Evolutionary conservation across 2,888 invertebrate genomes (phyloP), one percentile per base, ranked within the genome.

Genomic region (Atethmia centrago): DNA sequence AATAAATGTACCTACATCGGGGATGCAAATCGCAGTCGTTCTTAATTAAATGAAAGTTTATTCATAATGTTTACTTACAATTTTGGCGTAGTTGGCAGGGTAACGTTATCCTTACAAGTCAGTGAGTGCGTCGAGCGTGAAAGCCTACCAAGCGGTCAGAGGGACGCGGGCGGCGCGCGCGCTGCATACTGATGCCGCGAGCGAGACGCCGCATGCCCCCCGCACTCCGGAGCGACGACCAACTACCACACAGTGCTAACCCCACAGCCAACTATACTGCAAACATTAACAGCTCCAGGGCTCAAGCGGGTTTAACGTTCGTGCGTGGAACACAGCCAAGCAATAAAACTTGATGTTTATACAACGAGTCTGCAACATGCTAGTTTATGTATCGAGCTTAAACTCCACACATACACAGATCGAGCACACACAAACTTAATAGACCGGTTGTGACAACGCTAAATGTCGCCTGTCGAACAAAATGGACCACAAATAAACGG

Each of bases 331-430:
- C 94, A 93, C 91, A 93, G 96, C 96, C 96, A 96, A 96, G 94
- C 95, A 94, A 95, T 96, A 95, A 96, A 95, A 95, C 94, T 94
- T 94, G 92, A 94, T 95, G 96, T 95, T 95, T 94, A 93, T 94
- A 94, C 92, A 92, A 90, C 91, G 90, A 93, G 92, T 93, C 93
- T 90, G 93, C 93, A 92, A 90, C 91, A 90, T 90, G 91, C 92
- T 92, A 91, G 93, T 93, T 93, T 93, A 93, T 92, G 92, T 89
- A 91, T 91, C 90, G 88, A 88, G 90, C 88, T 90, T 90, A 89
- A 89, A 88, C 87, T 82, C 81, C 79, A 85, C 84, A 84, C 79
- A 88, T 82, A 86, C 87, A 88, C 47, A 79, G 71, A 71, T 62
- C 76, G 45, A 42, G 51, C 84, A 81, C 77, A 84, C 83, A 86